Evolutionary conservation across 2,888 invertebrate genomes (phyloP).

Genomic region (Polymixis lichenea): DNA sequence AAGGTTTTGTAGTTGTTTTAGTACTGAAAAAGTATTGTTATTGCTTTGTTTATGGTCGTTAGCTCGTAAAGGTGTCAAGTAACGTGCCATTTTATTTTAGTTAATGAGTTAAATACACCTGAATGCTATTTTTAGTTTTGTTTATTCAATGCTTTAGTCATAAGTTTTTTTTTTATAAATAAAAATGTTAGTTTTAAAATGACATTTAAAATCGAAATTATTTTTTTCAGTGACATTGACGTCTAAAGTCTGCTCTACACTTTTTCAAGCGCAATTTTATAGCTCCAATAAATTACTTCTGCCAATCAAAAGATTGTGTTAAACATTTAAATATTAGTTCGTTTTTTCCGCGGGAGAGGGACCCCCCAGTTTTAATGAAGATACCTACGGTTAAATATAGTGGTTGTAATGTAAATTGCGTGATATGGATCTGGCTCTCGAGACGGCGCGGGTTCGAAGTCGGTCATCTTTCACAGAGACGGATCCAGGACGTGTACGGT

Average conservation of each 20-base stretch:
- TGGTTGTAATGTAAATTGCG: constrained; percentile 60
- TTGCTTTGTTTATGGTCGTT: constrained; percentile 22
- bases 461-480: constrained; percentile 69
- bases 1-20: background rate
- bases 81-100: background rate
- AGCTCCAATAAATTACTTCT: constrained; percentile 16
- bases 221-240: background rate
- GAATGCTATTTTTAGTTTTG: background rate
- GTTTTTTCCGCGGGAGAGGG: constrained; percentile 40
- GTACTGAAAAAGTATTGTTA: constrained; percentile 5
- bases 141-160: background rate
- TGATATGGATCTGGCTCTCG: constrained; percentile 65
- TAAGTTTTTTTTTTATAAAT: no score
- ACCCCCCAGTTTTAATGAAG: constrained; percentile 64
- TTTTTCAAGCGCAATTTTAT: background rate
- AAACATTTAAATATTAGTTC: constrained; percentile 21
- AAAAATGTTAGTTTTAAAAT: background rate
- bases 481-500: constrained; percentile 15
- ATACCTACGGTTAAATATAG: constrained; percentile 65
- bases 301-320: constrained; percentile 25
- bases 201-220: background rate
- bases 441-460: constrained; percentile 70
- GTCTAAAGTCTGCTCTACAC: background rate
- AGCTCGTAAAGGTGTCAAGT: background rate
- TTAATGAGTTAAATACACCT: background rate